phyloP scores from a whole-genome alignment of 2,888 invertebrate species.

The Drosophila nr. medialis region DNA sequence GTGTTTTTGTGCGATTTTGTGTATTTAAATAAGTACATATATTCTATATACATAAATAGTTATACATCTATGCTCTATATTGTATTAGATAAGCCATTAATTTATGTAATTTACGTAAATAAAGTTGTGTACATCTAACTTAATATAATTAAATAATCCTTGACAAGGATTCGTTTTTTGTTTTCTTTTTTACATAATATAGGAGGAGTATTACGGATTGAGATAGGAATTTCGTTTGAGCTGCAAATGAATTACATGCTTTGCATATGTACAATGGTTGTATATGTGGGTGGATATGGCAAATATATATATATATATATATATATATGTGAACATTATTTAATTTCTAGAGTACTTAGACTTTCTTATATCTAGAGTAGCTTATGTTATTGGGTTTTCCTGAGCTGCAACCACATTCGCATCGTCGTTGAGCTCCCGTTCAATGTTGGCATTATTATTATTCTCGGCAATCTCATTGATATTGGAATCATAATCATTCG shows the following conservation, averaged over 20 bases:
- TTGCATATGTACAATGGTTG: constrained; percentile 38
- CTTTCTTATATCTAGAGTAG: not conserved
- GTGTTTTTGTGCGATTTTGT: constrained; percentile 65
- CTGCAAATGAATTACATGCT: constrained; percentile 13
- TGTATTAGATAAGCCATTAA: constrained; percentile 72
- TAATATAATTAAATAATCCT: constrained; percentile 28
- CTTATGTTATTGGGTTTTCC: constrained; percentile 52
- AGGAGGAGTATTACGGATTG: constrained; percentile 16
- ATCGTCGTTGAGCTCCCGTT: constrained; percentile 83
- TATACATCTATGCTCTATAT: constrained; percentile 11
- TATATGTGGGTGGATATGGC: constrained; percentile 26
- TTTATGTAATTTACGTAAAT: constrained; percentile 73
- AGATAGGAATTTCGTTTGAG: constrained; percentile 10
- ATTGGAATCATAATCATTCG: constrained; percentile 71
- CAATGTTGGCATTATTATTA: constrained; percentile 84
- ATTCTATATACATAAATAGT: constrained; percentile 40
- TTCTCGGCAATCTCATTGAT: constrained; percentile 84
- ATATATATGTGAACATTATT: constrained; percentile 10
- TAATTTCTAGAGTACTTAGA: constrained; percentile 3
- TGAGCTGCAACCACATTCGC: constrained; percentile 57
- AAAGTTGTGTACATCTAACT: constrained; percentile 76
- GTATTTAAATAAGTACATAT: constrained; percentile 69
- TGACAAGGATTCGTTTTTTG: constrained; percentile 29
- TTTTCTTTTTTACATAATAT: constrained; percentile 29
- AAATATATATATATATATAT: constrained; percentile 17